Conservation (phyloP, 2,797 vertebrate species). For the Pangasius djambal region DNA sequence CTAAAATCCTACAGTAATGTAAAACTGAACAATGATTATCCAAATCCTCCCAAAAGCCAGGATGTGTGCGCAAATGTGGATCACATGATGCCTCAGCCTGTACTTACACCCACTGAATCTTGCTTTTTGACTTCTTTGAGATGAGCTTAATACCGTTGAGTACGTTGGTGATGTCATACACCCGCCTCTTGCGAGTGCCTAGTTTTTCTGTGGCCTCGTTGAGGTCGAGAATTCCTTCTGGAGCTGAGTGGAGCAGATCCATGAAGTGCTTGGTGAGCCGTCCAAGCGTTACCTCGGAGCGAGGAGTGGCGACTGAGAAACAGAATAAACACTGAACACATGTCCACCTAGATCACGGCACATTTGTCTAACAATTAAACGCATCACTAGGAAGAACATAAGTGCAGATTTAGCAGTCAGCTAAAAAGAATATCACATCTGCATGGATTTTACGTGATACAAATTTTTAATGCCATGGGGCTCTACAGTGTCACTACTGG, state of each 20-base stretch:
- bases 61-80: not conserved
- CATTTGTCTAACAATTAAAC: not conserved
- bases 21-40: not conserved
- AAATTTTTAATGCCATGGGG: not conserved
- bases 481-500: not conserved
- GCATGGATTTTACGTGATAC: not conserved
- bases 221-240: conserved; percentile 83
- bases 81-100: not conserved
- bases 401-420: not conserved
- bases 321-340: not conserved
- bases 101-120: conserved; percentile 91
- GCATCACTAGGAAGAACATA: not conserved
- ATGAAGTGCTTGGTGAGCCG: conserved; percentile 85
- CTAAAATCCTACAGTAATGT: not conserved
- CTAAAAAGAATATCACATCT: not conserved
- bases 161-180: conserved; percentile 91
- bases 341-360: not conserved
- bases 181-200: conserved; percentile 79
- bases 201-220: conserved; percentile 77
- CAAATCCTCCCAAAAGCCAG: not conserved
- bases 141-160: conserved; percentile 84
- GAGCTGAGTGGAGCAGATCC: conserved; percentile 79
- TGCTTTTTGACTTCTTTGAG: conserved; percentile 82
- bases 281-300: conserved; percentile 81
- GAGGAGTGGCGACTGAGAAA: not conserved